phyloP scores from a whole-genome alignment of 53 echinoderm and acorn worm species.

The Paelopatides confundens region DNA sequence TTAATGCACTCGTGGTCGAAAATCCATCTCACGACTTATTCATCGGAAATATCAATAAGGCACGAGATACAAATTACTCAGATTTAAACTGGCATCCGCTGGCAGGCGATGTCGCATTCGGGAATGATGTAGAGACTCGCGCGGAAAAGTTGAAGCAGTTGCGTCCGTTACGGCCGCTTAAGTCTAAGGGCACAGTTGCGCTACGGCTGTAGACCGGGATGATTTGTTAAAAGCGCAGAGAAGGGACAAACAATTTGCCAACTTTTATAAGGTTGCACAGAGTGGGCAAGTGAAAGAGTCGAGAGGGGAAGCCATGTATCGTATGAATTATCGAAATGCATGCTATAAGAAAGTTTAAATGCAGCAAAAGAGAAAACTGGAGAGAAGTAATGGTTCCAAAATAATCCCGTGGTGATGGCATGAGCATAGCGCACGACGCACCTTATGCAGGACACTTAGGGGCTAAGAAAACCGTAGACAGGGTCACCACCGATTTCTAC shows the following conservation, averaged over 20 bases:
- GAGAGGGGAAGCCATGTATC: neutral
- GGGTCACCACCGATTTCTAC: neutral
- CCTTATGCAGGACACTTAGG: neutral
- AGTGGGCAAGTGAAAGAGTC: neutral
- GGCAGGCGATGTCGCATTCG: too few species aligned
- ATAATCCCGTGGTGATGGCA: neutral
- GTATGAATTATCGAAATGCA: neutral
- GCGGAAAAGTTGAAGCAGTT: neutral
- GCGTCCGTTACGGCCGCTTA: neutral
- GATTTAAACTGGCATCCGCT: neutral
- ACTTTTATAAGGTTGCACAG: neutral
- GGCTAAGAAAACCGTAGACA: neutral
- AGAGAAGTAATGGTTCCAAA: slow-evolving; percentile 4
- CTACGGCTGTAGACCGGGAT: neutral
- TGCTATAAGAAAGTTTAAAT: neutral
- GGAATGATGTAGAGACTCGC: neutral
- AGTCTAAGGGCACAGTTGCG: slow-evolving; percentile 13
- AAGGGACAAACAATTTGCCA: neutral
- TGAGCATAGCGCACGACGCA: neutral
- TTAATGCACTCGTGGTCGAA: neutral
- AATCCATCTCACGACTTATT: neutral
- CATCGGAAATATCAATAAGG: slow-evolving; percentile 10
- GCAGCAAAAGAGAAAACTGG: neutral
- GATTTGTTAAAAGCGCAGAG: neutral
- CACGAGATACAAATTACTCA: neutral